Base-by-base conservation (phyloP, 1,140 invertebrate genomes). In the Mesaphorura yosii region DNA sequence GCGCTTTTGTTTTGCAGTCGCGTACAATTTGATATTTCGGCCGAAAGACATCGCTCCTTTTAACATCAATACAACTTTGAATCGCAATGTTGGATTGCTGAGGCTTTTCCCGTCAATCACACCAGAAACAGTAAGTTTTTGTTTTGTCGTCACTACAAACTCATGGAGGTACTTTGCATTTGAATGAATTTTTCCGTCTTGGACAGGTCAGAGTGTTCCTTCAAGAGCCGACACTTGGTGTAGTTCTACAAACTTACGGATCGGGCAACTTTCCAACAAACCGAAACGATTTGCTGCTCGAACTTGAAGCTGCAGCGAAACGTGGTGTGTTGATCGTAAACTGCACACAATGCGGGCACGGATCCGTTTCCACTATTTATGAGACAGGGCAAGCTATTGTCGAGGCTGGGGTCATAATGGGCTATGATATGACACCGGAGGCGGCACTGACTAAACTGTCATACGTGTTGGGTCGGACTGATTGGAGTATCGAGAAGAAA, bases 371-470 rank as follows among this genome's bases (percentile, higher is more conserved):
- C 1, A 59, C 71, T 3, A 71, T 80, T 1, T 98, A 98, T 66
- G 84, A 88, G 64, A 83, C 88, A 37, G 91, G 88, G 53, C 73
- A 76, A 70, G 82, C 84, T 68, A 69, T 63, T 29, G 6, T 56
- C 29, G 41, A 41, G 17, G 54, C 52, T 10, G 60, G 60, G 15
- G 84, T 96, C 2, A 80, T 91, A 42, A 78, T 84, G 0, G 92
- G 94, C 0, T 84, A 76, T 51, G 93, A 98, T 67, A 95, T 97
- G 88, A 98, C 93, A 0, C 81, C 85, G 0, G 92, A 97, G 70
- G 89, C 93, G 0, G 90, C 92, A 0, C 70, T 96, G 0, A 82
- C 88, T 1, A 98, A 98, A 72, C 72, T 98, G 0, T 78, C 80
- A 1, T 97, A 95, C 63, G 86, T 97, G 0, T 70, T 98, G 3